Evolutionary conservation across 2,888 invertebrate species (phyloP).

Genomic region (Scaptomyza caliginosa): DNA sequence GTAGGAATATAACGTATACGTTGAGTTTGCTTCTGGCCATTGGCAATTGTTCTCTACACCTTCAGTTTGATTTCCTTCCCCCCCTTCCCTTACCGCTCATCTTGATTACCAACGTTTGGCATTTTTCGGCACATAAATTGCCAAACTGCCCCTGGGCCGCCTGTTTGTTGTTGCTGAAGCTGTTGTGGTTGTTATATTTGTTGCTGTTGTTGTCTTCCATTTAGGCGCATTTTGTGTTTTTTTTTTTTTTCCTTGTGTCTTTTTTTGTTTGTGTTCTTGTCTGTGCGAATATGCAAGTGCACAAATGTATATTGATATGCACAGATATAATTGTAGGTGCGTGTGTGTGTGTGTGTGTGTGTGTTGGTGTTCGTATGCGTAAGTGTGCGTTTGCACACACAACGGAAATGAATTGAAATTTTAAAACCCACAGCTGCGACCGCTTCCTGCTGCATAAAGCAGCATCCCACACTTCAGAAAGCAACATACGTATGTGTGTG

Average conservation of each 20-base stretch:
- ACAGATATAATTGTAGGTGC: conserved; percentile 31
- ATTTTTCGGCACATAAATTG: conserved; percentile 74
- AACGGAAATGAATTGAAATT: conserved; percentile 81
- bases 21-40: conserved; percentile 11
- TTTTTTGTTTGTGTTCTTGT: conserved; percentile 5
- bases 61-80: neutral
- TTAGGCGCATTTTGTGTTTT: conserved; percentile 64
- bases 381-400: conserved; percentile 60
- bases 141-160: conserved; percentile 43
- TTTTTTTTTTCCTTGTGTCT: conserved; percentile 40
- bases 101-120: conserved; percentile 43
- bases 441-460: conserved; percentile 79
- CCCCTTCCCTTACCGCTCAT: neutral
- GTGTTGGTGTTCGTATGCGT: conserved; percentile 36
- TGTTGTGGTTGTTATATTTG: conserved; percentile 32
- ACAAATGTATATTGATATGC: conserved; percentile 25
- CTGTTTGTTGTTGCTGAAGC: conserved; percentile 36
- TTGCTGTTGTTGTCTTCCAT: conserved; percentile 64
- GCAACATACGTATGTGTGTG: neutral
- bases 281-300: conserved; percentile 11
- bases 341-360: conserved; percentile 7
- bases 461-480: conserved; percentile 66
- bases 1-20: conserved; percentile 30
- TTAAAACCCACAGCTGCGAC: conserved; percentile 81
- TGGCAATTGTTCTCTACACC: neutral